A percentile compares a stretch with the other conserved stretches of the same genome.
Conservation (phyloP, 1,140 invertebrate species). For the Stratiolaelaps scimitus region DNA sequence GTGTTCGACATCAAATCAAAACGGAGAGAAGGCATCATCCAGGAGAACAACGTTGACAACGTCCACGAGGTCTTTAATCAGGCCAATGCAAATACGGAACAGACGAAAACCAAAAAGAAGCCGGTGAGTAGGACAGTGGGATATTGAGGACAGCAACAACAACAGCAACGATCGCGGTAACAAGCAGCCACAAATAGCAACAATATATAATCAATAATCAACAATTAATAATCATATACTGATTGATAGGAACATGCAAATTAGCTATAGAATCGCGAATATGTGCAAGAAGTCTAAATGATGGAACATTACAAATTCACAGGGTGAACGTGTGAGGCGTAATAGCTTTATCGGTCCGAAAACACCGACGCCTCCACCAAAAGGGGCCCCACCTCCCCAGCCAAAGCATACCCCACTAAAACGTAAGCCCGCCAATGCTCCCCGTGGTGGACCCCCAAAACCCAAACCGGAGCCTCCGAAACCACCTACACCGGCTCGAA, state of each 20-base stretch:
- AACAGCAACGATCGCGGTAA: neutral
- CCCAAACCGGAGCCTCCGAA: slow-evolving; percentile 3
- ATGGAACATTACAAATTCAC: neutral
- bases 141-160: neutral
- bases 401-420: neutral
- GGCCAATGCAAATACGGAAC: too few species aligned
- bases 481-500: neutral
- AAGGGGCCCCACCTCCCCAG: neutral
- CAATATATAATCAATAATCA: too few species aligned
- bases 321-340: neutral
- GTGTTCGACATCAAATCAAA: slow-evolving; percentile 17
- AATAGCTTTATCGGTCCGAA: neutral
- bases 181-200: neutral
- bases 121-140: too few species aligned
- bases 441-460: slow-evolving; percentile 16
- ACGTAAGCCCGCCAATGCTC: slow-evolving; percentile 5
- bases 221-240: too few species aligned
- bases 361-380: neutral
- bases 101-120: too few species aligned
- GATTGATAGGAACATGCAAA: too few species aligned
- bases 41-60: slow-evolving; percentile 15
- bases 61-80: neutral
- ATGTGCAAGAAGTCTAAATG: too few species aligned
- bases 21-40: slow-evolving; percentile 8
- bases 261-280: too few species aligned